Conservation (phyloP, 2,113 vertebrate species). For the Emberiza fucata region DNA sequence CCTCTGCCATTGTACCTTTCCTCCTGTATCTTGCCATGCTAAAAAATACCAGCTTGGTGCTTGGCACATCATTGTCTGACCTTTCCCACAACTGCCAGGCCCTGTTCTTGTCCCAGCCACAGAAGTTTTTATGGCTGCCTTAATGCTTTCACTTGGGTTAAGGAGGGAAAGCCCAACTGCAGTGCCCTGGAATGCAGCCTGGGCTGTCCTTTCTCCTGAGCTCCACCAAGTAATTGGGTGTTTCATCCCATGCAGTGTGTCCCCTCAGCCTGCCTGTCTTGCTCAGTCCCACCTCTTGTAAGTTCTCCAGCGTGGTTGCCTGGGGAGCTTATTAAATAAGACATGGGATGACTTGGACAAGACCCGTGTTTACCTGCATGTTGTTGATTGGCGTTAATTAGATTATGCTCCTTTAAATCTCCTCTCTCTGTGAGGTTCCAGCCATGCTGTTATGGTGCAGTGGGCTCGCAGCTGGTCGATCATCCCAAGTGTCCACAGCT, state of each 20-base stretch:
- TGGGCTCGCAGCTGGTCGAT: neutral
- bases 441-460: neutral
- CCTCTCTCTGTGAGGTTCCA: neutral
- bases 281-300: neutral
- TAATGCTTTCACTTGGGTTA: neutral
- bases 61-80: neutral
- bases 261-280: neutral
- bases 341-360: neutral
- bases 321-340: slow-evolving; percentile 35
- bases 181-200: fast-evolving
- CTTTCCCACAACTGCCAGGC: fast-evolving
- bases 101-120: neutral
- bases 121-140: neutral
- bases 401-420: neutral
- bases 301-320: neutral
- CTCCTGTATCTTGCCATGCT: fast-evolving
- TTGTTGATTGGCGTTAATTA: slow-evolving; percentile 38
- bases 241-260: fast-evolving
- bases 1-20: neutral
- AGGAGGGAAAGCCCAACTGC: neutral
- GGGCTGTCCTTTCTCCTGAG: fast-evolving
- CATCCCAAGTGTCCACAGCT: neutral
- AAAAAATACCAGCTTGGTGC: neutral
- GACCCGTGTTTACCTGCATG: slow-evolving; percentile 4
- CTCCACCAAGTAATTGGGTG: neutral